Base-by-base conservation (phyloP, 53 echinoderm and acorn worm species). In the Temnopleurus reevesii region DNA sequence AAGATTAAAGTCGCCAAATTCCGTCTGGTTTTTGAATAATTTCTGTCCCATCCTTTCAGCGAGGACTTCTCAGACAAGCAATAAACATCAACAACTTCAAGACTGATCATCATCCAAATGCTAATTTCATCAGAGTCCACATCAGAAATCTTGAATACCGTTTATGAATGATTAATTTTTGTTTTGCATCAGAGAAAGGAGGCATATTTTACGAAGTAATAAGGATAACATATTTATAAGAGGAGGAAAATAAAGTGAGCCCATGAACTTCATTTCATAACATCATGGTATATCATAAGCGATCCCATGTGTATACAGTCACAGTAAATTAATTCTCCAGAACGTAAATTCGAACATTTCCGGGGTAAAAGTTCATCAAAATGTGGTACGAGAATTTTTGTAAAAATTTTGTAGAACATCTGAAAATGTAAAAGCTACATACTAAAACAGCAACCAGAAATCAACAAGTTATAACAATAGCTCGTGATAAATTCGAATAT, bases 1-100 rank as follows among this genome's bases (percentile, higher is more conserved):
- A 77, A 77, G 77, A 77, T 21, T n/a, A 43, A 77, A 77, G 77
- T 77, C 77, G 77, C 77, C 77, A 77, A 45, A 77, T 77, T 45
- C n/a, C 44, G 77, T 77, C 77, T 77, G 77, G 43, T 77, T 77
- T 77, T 46, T 45, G 46, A 24, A 77, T 77, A 18, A 63, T 63
- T 63, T 63, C 2, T 31, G 63, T 63, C 33, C 34, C 63, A 34
- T 63, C 33, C 63, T 63, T 59, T 63, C 63, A 63, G 30, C 63
- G 33, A 4, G 4, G 30, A 31, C 23, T 31, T 0, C 63, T 31
- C 63, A 30, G 34, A 17, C 31, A 63, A 12, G 18, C 63, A 4
- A 33, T 63, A 63, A 63, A 63, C 63, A 63, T 63, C 30, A 63
- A 63, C 63, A 63, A 63, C 63, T 63, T 63, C 63, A 63, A 17